Conservation (phyloP, 2,888 invertebrate genomes). For the Zaprionus obscuricornis region DNA sequence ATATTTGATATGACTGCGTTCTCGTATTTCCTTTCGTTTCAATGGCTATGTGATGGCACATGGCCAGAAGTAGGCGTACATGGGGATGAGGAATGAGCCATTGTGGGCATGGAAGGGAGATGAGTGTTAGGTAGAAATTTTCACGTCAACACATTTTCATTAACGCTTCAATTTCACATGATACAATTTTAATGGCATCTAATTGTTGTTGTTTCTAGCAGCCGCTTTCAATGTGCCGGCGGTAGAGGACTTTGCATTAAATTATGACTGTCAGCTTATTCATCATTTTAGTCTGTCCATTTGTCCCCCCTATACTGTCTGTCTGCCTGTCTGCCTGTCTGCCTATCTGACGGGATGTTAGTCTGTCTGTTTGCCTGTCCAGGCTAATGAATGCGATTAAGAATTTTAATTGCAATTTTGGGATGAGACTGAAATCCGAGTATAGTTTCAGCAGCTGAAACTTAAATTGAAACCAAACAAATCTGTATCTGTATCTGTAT, state of each 20-base stretch:
- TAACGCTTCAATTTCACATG: conserved; percentile 50
- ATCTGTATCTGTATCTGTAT: conserved; percentile 16
- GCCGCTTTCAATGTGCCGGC: conserved; percentile 1
- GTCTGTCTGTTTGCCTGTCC: neutral
- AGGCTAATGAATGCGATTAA: conserved; percentile 44
- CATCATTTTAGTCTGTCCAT: neutral
- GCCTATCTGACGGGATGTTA: neutral
- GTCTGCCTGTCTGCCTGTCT: conserved; percentile 2
- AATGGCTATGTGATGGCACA: too few species aligned
- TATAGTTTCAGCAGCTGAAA: conserved; percentile 38
- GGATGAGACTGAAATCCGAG: conserved; percentile 30
- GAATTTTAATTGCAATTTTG: conserved; percentile 41
- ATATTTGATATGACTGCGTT: conserved; percentile 13
- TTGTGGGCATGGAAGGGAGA: too few species aligned
- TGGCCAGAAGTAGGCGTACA: too few species aligned
- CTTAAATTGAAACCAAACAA: conserved; percentile 32
- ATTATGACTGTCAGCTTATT: conserved; percentile 14
- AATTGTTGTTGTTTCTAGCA: conserved; percentile 46
- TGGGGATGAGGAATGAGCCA: too few species aligned
- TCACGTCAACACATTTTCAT: conserved; percentile 47
- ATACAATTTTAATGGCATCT: conserved; percentile 52
- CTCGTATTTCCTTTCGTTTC: too few species aligned
- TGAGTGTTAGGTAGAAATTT: conserved; percentile 4
- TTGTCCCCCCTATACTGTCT: neutral
- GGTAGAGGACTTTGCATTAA: conserved; percentile 15